These are phyloP conservation scores for Himalopsyche kuldschensis DNA, from an alignment of 2,888 invertebrate species.

Conservation along the genomic window DNA sequence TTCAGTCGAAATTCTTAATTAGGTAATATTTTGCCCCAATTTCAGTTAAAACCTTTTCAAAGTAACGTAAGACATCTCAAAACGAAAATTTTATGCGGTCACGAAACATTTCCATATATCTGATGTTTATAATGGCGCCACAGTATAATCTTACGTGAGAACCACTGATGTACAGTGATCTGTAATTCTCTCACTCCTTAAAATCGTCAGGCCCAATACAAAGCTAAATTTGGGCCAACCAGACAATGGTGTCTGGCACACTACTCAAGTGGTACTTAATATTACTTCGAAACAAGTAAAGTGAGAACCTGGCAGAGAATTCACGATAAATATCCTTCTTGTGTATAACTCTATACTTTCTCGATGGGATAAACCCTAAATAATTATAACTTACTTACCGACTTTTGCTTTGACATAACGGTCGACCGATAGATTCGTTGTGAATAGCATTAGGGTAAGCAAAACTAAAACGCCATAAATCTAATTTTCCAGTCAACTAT, in stretches of 20 bases:
- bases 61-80: too few relatives aligned
- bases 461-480: background rate
- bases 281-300: background rate
- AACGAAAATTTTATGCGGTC: too few relatives aligned
- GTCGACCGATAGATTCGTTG: background rate
- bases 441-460: background rate
- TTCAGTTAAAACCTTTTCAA: too few relatives aligned
- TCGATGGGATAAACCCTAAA: background rate
- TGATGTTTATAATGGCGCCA: too few relatives aligned
- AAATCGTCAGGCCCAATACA: too few relatives aligned
- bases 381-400: background rate
- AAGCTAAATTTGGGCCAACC: background rate
- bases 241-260: background rate
- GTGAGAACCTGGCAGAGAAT: background rate
- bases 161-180: too few relatives aligned
- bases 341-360: background rate
- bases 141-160: too few relatives aligned
- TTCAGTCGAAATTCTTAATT: too few relatives aligned
- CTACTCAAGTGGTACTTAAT: background rate
- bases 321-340: background rate
- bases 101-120: too few relatives aligned
- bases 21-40: too few relatives aligned
- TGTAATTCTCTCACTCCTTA: too few relatives aligned
- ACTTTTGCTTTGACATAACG: background rate
- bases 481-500: too few relatives aligned